Base-by-base conservation (phyloP, 2,113 vertebrate genomes). In the Indicator maculatus region DNA sequence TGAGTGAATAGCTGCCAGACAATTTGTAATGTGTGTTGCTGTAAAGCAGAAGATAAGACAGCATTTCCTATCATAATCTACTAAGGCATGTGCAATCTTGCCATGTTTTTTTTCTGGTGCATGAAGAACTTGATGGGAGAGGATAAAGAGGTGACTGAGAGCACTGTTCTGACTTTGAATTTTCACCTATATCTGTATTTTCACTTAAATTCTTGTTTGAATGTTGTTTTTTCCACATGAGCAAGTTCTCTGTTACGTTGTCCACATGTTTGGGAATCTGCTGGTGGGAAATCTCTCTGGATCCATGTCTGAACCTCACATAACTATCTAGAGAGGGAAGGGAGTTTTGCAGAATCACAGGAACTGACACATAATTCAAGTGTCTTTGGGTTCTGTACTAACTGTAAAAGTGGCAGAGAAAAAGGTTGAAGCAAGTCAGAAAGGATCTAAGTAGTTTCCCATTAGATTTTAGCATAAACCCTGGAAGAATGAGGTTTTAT, bases 1-100 rank as follows among this genome's bases (percentile, higher is more conserved):
- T 60, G 91, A 95, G 69, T 86, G 87, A 93, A 88, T 95, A 78
- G 72, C 86, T 94, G 90, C 93, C 93, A 97, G 95, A 93, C 79
- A 90, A 89, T 95, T 93, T 88, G 79, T 94, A 86, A 91, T 74
- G 82, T 75, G 88, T 96, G 85, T 86, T 93, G 79, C 91, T 94
- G 93, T 91, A 90, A 91, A 94, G 91, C 70, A 80, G 69, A 83
- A 91, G 94, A 95, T 95, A 95, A 93, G 94, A 56, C 9, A 8
- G 70, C 36, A 16, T 86, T 97, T 91, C 79, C 96, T 88, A 86
- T 86, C 85, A 58, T 95, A 94, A 95, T 81, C 91, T 89, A 90
- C 65, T 94, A 69, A 45, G 86, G 73, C 76, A 31, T 83, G 90
- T 94, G 44, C 72, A 88, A 75, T 83, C 76, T 88, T 91, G 76